These are phyloP conservation scores for Callimorpha dominula DNA, from an alignment of 2,888 invertebrate species.

Conservation along the genomic window DNA sequence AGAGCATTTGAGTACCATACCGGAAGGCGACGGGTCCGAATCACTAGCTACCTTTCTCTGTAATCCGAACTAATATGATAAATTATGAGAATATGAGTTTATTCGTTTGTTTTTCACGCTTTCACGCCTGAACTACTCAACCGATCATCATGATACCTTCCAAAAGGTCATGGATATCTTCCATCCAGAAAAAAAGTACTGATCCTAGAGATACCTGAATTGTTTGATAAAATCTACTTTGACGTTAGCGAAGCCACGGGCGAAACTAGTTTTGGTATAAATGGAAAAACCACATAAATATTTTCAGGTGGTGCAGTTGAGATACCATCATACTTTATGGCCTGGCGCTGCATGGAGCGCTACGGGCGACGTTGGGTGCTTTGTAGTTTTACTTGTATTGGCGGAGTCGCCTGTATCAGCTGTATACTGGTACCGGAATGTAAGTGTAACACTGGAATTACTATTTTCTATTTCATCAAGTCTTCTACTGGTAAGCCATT, in stretches of 20 bases:
- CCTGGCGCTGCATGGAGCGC: conserved; percentile 89
- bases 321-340: conserved; percentile 88
- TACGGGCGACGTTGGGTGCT: conserved; percentile 89
- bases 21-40: too few species aligned
- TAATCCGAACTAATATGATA: too few species aligned
- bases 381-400: conserved; percentile 88
- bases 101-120: too few species aligned
- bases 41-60: too few species aligned
- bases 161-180: not conserved
- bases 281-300: not conserved
- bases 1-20: too few species aligned
- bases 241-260: too few species aligned
- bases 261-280: not conserved
- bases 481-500: too few species aligned
- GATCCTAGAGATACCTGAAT: too few species aligned
- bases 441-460: conserved; percentile 54
- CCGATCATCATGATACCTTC: too few species aligned
- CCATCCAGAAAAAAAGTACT: too few species aligned
- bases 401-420: conserved; percentile 89
- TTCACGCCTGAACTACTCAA: too few species aligned
- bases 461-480: conserved; percentile 55
- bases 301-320: conserved; percentile 87
- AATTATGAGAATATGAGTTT: too few species aligned
- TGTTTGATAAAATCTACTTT: not conserved
- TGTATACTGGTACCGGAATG: conserved; percentile 89